A percentile compares a stretch with the other conserved stretches of the same genome.
Evolutionary conservation across 53 echinoderm and acorn worm species (phyloP).

Genomic region (Zoroaster sp.): DNA sequence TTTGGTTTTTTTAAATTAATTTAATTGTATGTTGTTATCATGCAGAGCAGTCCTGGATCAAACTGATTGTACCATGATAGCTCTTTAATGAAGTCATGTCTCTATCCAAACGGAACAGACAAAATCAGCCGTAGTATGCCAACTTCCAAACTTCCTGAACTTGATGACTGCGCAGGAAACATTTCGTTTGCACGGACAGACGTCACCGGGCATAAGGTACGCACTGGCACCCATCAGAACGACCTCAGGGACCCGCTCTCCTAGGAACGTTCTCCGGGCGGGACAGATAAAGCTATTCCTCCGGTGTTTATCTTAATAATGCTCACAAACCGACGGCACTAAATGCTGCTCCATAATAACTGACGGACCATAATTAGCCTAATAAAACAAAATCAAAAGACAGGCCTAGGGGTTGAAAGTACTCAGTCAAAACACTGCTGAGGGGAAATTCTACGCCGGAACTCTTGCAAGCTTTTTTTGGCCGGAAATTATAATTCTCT

Average conservation of each 20-base stretch:
- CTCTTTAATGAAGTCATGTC: not conserved
- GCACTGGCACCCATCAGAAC: conserved; percentile 11
- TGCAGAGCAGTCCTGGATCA: not conserved
- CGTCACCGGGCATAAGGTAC: not conserved
- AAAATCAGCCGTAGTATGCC: not conserved
- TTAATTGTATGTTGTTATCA: not conserved
- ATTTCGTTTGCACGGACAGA: conserved; percentile 2
- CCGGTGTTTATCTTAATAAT: not conserved
- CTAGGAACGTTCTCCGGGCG: not conserved
- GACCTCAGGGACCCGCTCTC: not conserved
- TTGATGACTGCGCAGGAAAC: not conserved
- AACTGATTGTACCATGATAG: not conserved
- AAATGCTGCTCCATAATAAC: not conserved
- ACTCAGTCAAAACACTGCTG: not conserved
- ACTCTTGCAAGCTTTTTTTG: not conserved
- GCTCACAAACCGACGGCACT: not conserved
- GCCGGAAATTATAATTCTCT: not conserved
- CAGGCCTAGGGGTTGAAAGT: not conserved
- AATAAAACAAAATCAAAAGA: not conserved
- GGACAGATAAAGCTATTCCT: not conserved
- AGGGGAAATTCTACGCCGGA: not conserved
- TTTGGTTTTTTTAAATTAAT: no score
- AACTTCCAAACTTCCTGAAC: not conserved
- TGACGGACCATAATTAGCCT: not conserved
- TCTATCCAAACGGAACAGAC: not conserved